Evolutionary conservation across 2,888 invertebrate genomes (phyloP).

Genomic region (Brachynemurus nebulosus): DNA sequence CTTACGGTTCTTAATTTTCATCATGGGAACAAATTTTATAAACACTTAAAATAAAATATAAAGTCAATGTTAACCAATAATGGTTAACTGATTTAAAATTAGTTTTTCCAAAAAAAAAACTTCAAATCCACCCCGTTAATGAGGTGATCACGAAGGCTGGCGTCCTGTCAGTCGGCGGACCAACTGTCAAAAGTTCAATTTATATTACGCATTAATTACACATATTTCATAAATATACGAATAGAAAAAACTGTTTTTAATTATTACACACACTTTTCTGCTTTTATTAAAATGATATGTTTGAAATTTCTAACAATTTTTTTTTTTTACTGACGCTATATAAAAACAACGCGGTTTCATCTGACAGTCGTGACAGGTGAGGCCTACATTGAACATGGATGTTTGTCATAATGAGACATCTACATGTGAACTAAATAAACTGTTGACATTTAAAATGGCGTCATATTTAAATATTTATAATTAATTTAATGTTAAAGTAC

Average conservation of each 20-base stretch:
- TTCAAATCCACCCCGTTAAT: neutral
- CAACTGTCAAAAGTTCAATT: slow-evolving; percentile 5
- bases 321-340: slow-evolving; percentile 6
- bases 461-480: no score
- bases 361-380: slow-evolving; percentile 11
- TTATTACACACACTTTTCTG: neutral
- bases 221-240: neutral
- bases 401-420: no score
- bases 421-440: no score
- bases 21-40: no score
- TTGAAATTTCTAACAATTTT: neutral
- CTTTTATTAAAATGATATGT: neutral
- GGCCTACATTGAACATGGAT: no score
- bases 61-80: no score
- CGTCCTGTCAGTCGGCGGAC: neutral
- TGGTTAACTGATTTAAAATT: no score
- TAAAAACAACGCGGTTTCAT: slow-evolving; percentile 11
- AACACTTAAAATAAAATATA: no score
- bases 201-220: neutral
- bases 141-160: neutral
- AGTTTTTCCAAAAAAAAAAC: no score
- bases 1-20: no score
- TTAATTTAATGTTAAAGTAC: no score
- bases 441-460: no score
- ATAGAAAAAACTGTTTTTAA: neutral